Percentiles rank a stretch among this genome's conserved stretches.
Evolutionary conservation across 2,797 vertebrate genomes (phyloP).

Genomic region (Melanotaenia pygmaea): DNA sequence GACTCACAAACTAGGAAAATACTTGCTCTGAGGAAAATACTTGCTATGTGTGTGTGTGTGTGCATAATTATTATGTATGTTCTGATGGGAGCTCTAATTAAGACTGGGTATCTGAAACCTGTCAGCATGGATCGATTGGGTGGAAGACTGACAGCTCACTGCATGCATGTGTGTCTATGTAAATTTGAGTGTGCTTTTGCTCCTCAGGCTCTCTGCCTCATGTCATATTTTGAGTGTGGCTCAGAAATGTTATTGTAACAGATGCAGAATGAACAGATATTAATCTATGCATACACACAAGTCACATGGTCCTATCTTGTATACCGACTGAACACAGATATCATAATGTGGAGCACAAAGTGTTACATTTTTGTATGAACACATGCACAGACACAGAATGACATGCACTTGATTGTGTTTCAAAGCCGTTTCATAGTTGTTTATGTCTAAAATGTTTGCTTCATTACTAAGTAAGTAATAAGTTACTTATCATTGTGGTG

Average conservation of each 20-base stretch:
- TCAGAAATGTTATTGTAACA: slow-evolving; percentile 36
- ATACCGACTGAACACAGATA: slow-evolving; percentile 19
- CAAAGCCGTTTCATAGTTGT: background rate
- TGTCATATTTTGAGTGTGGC: slow-evolving; percentile 50
- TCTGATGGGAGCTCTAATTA: slow-evolving; percentile 85
- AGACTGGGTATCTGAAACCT: slow-evolving; percentile 84
- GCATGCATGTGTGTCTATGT: slow-evolving; percentile 39
- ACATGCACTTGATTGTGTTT: background rate
- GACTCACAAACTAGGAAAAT: slow-evolving; percentile 21
- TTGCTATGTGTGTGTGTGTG: slow-evolving; percentile 34
- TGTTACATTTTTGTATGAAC: slow-evolving; percentile 14
- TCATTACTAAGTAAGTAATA: background rate
- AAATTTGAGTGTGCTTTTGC: slow-evolving; percentile 28
- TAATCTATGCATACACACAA: slow-evolving; percentile 11
- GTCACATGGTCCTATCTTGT: slow-evolving; percentile 24
- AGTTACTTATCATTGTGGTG: background rate
- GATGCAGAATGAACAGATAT: slow-evolving; percentile 29
- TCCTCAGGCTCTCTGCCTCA: slow-evolving; percentile 34
- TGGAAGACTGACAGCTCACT: slow-evolving; percentile 80
- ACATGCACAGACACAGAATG: slow-evolving; percentile 5
- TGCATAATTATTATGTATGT: slow-evolving; percentile 49
- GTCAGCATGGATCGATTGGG: slow-evolving; percentile 82
- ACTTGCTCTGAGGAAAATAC: slow-evolving; percentile 18
- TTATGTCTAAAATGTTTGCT: background rate
- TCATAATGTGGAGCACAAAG: background rate